A percentile compares a stretch with the other conserved stretches of the same genome.
Conservation (phyloP, 1,140 invertebrate species). For the Phocides pigmalion region DNA sequence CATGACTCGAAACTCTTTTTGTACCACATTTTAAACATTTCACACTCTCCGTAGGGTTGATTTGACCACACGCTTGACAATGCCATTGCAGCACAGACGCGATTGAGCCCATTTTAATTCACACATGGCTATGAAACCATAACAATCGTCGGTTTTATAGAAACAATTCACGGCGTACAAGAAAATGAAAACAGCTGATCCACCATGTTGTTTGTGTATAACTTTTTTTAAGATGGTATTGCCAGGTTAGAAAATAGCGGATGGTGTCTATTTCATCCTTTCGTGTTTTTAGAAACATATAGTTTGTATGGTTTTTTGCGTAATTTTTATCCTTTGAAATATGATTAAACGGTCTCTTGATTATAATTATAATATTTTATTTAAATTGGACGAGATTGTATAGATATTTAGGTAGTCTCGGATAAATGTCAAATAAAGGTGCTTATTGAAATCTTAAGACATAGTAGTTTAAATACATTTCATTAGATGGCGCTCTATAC, state of each 20-base stretch:
- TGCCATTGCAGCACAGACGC: slow-evolving; percentile 95
- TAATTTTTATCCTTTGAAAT: too few relatives aligned
- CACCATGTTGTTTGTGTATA: slow-evolving; percentile 85
- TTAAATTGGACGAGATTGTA: too few relatives aligned
- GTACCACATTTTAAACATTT: slow-evolving; percentile 92
- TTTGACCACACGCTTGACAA: slow-evolving; percentile 92
- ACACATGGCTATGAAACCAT: slow-evolving; percentile 84
- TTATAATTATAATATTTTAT: too few relatives aligned
- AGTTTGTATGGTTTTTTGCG: too few relatives aligned
- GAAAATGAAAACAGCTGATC: slow-evolving; percentile 85
- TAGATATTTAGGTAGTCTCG: too few relatives aligned
- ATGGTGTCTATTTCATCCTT: neutral
- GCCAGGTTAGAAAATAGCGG: neutral
- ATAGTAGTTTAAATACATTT: too few relatives aligned
- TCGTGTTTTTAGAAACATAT: too few relatives aligned
- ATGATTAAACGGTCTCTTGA: too few relatives aligned
- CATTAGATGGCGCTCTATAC: too few relatives aligned
- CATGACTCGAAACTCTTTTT: slow-evolving; percentile 81
- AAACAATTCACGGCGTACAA: slow-evolving; percentile 72
- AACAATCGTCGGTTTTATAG: slow-evolving; percentile 76
- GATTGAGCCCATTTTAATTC: slow-evolving; percentile 92
- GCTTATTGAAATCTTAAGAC: too few relatives aligned
- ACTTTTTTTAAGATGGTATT: slow-evolving; percentile 63
- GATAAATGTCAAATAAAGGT: too few relatives aligned
- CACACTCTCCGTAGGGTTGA: slow-evolving; percentile 92